These are phyloP conservation scores for Amiota mariae DNA, from an alignment of 2,888 invertebrate genomes.

Conservation along the genomic window DNA sequence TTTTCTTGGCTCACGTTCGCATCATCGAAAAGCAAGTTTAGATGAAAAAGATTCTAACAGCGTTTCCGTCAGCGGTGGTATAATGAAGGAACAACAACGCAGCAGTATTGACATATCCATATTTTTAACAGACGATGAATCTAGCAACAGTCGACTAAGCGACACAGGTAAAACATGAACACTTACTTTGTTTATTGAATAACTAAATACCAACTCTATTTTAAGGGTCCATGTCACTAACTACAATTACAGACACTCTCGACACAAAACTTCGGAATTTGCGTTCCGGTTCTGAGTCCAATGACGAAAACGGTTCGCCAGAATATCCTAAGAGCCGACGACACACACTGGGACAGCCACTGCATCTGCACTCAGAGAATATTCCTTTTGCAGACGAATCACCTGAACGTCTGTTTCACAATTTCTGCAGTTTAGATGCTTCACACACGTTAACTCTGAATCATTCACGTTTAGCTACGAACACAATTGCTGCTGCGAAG, in stretches of 20 bases:
- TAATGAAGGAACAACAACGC: constrained; percentile 62
- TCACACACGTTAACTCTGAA: constrained; percentile 62
- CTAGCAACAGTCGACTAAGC: constrained; percentile 70
- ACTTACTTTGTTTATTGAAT: not conserved
- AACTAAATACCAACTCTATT: constrained; percentile 11
- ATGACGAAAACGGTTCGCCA: constrained; percentile 75
- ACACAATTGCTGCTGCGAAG: constrained; percentile 46
- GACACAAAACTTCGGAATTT: constrained; percentile 87
- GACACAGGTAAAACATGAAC: constrained; percentile 66
- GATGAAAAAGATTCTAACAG: constrained; percentile 69
- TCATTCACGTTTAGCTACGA: constrained; percentile 63
- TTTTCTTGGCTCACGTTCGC: constrained; percentile 47
- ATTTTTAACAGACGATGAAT: constrained; percentile 70
- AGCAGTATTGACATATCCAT: constrained; percentile 71
- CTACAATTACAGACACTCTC: constrained; percentile 87
- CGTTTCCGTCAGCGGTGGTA: constrained; percentile 52
- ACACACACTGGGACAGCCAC: constrained; percentile 70
- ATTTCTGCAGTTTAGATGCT: constrained; percentile 61
- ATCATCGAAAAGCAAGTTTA: constrained; percentile 65
- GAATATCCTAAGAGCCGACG: constrained; percentile 69
- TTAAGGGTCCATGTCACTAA: constrained; percentile 87
- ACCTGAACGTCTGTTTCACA: constrained; percentile 75
- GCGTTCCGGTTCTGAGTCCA: constrained; percentile 80
- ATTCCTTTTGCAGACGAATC: constrained; percentile 83
- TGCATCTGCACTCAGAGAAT: constrained; percentile 76